Conservation (phyloP, 2,113 vertebrate species). For the Natator depressus region DNA sequence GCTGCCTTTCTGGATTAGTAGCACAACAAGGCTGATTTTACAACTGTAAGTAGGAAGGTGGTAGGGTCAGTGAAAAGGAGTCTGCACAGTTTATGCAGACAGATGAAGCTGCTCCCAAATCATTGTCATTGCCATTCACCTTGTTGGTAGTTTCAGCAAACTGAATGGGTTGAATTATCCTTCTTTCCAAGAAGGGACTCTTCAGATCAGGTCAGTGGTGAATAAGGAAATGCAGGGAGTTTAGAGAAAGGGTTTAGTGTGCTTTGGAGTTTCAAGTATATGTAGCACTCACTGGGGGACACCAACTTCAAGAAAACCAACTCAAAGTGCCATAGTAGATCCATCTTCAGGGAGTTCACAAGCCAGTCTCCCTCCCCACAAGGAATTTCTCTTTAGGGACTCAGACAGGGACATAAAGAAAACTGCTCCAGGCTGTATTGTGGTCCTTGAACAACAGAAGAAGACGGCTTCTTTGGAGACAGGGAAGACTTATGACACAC, state of each 20-base stretch:
- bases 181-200: background rate
- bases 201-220: background rate
- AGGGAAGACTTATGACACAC: background rate
- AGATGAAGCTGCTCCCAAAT: slow-evolving; percentile 27
- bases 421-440: background rate
- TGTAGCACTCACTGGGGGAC: background rate
- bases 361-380: accelerated
- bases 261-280: background rate
- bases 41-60: slow-evolving; percentile 19
- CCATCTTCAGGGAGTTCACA: background rate
- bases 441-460: background rate
- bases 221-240: slow-evolving; percentile 1
- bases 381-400: background rate
- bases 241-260: background rate
- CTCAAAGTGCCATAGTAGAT: background rate
- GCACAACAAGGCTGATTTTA: slow-evolving; percentile 31
- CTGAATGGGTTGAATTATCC: slow-evolving; percentile 23
- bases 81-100: slow-evolving; percentile 34
- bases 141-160: background rate
- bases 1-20: slow-evolving; percentile 56
- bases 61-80: slow-evolving; percentile 45
- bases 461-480: background rate
- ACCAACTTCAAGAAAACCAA: accelerated
- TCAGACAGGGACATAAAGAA: background rate
- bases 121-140: slow-evolving; percentile 48